A percentile compares a stretch with the other conserved stretches of the same genome.
phyloP scores from a whole-genome alignment of 1,140 invertebrate genomes.

The Cecropterus lyciades region DNA sequence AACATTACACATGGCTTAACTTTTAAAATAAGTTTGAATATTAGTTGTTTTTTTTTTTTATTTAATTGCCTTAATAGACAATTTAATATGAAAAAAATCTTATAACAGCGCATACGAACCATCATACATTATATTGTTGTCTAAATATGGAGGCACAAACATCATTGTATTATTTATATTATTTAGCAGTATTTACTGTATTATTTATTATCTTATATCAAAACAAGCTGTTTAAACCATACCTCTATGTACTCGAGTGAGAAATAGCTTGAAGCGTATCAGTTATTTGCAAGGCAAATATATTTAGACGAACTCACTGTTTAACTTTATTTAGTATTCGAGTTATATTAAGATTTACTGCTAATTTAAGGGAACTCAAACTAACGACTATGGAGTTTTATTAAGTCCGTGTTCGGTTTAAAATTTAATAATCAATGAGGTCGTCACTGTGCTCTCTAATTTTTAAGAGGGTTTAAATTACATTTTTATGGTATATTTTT shows the following conservation, averaged over 20 bases:
- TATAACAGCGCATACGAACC: not conserved
- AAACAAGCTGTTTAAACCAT: not conserved
- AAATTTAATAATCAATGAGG: too few species aligned
- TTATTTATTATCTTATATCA: not conserved
- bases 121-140: not conserved
- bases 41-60: too few species aligned
- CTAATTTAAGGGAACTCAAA: too few species aligned
- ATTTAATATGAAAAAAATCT: not conserved
- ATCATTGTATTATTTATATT: slow-evolving; percentile 1
- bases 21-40: too few species aligned
- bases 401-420: too few species aligned
- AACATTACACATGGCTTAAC: too few species aligned
- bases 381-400: too few species aligned
- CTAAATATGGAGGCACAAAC: slow-evolving; percentile 6
- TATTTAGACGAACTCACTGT: not conserved
- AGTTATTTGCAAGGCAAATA: slow-evolving; percentile 18
- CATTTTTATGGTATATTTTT: too few species aligned
- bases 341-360: not conserved
- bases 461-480: too few species aligned
- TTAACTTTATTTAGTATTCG: too few species aligned
- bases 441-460: too few species aligned
- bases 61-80: too few species aligned
- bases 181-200: not conserved
- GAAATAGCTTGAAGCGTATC: slow-evolving; percentile 15
- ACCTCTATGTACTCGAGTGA: slow-evolving; percentile 3